Evolutionary conservation across 2,797 vertebrate genomes (phyloP).

Genomic region (Spatula versicolor): DNA sequence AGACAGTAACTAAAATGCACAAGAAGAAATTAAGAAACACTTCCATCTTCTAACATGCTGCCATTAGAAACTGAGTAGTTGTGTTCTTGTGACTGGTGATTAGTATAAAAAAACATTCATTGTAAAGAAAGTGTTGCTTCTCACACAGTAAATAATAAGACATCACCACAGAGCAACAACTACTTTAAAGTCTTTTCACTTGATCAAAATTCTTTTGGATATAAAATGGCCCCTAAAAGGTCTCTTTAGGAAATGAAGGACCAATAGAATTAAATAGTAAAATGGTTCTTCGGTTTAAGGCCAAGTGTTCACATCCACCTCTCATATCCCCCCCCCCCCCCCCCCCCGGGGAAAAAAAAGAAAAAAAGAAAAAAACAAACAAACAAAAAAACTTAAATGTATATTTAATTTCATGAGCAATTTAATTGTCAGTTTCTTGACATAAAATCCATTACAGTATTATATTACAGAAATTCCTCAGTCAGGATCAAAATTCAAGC

Average conservation of each 20-base stretch:
- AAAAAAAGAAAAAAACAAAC: not conserved
- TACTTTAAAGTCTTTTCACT: not conserved
- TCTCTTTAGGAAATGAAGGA: not conserved
- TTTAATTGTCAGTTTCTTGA: not conserved
- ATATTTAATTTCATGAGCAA: not conserved
- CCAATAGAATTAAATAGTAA: not conserved
- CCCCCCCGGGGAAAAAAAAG: not conserved
- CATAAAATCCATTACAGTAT: not conserved
- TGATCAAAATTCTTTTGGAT: not conserved
- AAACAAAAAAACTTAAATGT: not conserved
- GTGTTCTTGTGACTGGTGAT: not conserved
- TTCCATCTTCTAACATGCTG: not conserved
- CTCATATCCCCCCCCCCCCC: no score
- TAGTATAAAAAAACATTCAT: not conserved
- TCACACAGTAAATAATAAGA: not conserved
- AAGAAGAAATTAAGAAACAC: slow-evolving; percentile 14
- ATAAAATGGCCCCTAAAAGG: not conserved
- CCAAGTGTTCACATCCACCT: not conserved
- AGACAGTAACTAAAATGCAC: not conserved
- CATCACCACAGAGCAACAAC: not conserved
- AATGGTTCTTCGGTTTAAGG: not conserved
- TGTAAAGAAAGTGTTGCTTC: not conserved
- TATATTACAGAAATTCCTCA: not conserved
- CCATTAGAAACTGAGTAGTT: not conserved
- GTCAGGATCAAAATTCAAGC: not conserved